Evolutionary conservation across 2,797 vertebrate genomes (phyloP), one percentile per base, ranked within the genome.

Genomic region (Rhinogobio ventralis): DNA sequence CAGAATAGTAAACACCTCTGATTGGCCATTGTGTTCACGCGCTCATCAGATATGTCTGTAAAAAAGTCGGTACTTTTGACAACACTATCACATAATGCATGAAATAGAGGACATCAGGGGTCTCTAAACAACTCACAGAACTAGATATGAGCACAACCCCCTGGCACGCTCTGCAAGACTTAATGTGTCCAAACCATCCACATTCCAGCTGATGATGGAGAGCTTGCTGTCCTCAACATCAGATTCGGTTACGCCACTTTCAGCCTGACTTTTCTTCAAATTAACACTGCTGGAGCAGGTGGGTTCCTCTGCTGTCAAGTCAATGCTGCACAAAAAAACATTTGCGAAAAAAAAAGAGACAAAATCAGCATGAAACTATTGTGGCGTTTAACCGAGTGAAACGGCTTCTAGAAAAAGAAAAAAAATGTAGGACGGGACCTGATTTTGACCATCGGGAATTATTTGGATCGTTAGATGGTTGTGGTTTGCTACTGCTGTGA

Each of bases 191-290:
- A 99, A 92, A 36, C 98, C 98, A 73, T 98, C 98, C 57, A 99
- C 93, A 11, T 99, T 99, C 98, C 98, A 99, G 68, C 97, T 96
- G 84, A 99, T 93, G 78, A 99, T 80, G 0, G 96, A 97, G 84
- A 99, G 94, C 62, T 91, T 94, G 57, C 92, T 87, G 13, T 94
- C 96, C 71, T 94, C 92, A 33, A 83, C 85, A n/a, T 0, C 1
- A n/a, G 89, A 92, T 67, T 89, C 39, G 1, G 83, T 33, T 6
- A 4, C 28, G 20, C 0, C 67, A 78, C 67, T 66, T 23, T 28
- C 79, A 33, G 79, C 33, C 4, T 39, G 46, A 62, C 46, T 81
- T 28, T n/a, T 72, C 17, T 36, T 83, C 28, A 82, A 62, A 62
- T 81, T 77, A 71, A 23, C 57, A 7, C 67, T 68, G 17, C 88